Percentiles rank a stretch among this genome's conserved stretches.
phyloP scores from a whole-genome alignment of 2,797 vertebrate genomes.

The Thunnus albacares region DNA sequence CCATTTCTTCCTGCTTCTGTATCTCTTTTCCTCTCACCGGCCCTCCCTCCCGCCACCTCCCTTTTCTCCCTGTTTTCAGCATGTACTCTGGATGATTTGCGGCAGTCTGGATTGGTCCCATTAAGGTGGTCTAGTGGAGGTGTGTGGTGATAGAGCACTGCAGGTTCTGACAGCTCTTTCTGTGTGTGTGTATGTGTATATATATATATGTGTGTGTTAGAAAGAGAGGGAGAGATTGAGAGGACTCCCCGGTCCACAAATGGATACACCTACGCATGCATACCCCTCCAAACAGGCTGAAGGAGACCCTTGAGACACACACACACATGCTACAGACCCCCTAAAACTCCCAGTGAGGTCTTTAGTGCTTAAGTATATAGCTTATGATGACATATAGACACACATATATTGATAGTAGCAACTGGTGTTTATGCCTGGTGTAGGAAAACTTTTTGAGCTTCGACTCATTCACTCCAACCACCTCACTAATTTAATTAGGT shows the following conservation, averaged over 20 bases:
- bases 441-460: conserved; percentile 73
- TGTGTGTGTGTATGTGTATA: conserved; percentile 38
- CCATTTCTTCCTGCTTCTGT: conserved; percentile 45
- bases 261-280: conserved; percentile 55
- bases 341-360: conserved; percentile 52
- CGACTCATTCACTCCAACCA: conserved; percentile 79
- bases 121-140: conserved; percentile 80
- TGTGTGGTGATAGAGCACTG: conserved; percentile 77
- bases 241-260: conserved; percentile 43
- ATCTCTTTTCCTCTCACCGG: conserved; percentile 49
- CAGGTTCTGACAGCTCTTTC: conserved; percentile 65
- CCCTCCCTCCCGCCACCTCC: not conserved
- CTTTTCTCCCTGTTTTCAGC: conserved; percentile 52
- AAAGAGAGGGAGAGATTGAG: conserved; percentile 37
- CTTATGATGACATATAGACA: conserved; percentile 46
- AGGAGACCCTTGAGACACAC: conserved; percentile 56
- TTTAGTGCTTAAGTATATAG: conserved; percentile 53
- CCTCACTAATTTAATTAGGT: conserved; percentile 82
- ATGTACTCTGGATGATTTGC: conserved; percentile 79
- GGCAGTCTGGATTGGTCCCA: conserved; percentile 80
- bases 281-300: conserved; percentile 46
- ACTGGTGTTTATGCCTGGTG: conserved; percentile 71
- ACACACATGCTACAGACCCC: conserved; percentile 27
- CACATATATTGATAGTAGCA: conserved; percentile 51
- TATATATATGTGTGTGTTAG: conserved; percentile 29